Base-by-base conservation (phyloP, 2,797 vertebrate genomes). In the Ispidina lecontei region DNA sequence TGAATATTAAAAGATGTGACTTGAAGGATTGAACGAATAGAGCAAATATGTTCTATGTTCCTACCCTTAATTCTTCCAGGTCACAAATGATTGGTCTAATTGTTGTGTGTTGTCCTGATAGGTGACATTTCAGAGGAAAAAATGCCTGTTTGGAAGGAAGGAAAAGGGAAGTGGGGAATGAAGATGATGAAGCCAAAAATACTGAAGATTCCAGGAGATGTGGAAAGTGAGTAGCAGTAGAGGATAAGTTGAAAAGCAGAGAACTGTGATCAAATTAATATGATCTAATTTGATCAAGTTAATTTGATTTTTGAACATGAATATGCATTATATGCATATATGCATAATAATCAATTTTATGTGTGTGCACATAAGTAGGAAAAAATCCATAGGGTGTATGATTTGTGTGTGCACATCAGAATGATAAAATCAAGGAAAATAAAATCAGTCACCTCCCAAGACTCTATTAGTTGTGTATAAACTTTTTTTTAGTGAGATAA, bases 221-320 rank as follows among this genome's bases (percentile, higher is more conserved):
- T 3, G 5, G 28, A 59, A 91, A 69, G 18, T 7, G 16, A 85
- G 51, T 13, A 69, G 55, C 0, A 0, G 6, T 14, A 63, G 17
- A 74, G 43, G 21, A 85, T 51, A 14, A 70, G 58, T 10, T 14
- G 3, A 77, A 87, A 28, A 75, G 51, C 70, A 78, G 26, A 86
- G 35, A 81, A 75, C 1, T 68, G 33, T 33, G 39, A 91, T 79
- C 22, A 51, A 77, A 79, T 56, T 58, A 75, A 43, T 77, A 77
- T 71, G 56, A 75, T 35, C 58, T 89, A 74, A 82, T 82, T 64
- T 69, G 58, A 89, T 43, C 11, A 54, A 59, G 37, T 33, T 93
- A 87, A 70, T 87, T 95, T 76, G 28, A 23, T 93, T 86, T 92
- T 64, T n/a, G 76, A 47, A 65, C 31, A 69, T 62, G 39, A 87